Percentiles rank a stretch among this genome's conserved stretches.
Evolutionary conservation across 2,113 vertebrate species (phyloP).

Genomic region (Pterophyllum scalare): DNA sequence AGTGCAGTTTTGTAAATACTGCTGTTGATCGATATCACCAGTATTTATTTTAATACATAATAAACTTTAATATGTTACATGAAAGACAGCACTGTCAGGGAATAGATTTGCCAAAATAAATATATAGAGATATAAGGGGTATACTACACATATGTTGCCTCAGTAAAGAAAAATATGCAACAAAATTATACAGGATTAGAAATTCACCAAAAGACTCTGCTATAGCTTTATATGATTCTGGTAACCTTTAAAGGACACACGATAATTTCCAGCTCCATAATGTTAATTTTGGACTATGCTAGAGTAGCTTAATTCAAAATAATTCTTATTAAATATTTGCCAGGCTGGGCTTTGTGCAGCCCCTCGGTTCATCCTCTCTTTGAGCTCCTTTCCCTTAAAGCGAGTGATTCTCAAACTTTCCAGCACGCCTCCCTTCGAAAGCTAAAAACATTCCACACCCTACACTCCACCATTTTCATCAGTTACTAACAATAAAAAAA

Average conservation of each 20-base stretch:
- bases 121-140: background rate
- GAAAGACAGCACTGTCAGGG: slow-evolving; percentile 43
- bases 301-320: background rate
- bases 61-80: slow-evolving; percentile 62
- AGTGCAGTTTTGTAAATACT: background rate
- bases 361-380: background rate
- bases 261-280: background rate
- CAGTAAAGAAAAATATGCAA: slow-evolving; percentile 1
- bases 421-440: too few species aligned
- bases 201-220: background rate
- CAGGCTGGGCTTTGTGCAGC: background rate
- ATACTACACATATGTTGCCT: slow-evolving; percentile 23
- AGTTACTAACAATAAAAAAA: background rate
- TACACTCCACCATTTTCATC: background rate
- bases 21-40: background rate
- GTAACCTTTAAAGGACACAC: background rate
- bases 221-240: slow-evolving; percentile 51
- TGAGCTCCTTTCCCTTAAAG: background rate
- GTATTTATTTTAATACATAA: slow-evolving; percentile 27
- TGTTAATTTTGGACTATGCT: background rate
- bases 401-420: background rate
- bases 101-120: slow-evolving; percentile 30
- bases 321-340: background rate
- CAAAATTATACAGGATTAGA: background rate
- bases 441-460: background rate